These are phyloP conservation scores for Temnopleurus reevesii DNA, from an alignment of 53 echinoderm and acorn worm genomes.

Conservation along the genomic window DNA sequence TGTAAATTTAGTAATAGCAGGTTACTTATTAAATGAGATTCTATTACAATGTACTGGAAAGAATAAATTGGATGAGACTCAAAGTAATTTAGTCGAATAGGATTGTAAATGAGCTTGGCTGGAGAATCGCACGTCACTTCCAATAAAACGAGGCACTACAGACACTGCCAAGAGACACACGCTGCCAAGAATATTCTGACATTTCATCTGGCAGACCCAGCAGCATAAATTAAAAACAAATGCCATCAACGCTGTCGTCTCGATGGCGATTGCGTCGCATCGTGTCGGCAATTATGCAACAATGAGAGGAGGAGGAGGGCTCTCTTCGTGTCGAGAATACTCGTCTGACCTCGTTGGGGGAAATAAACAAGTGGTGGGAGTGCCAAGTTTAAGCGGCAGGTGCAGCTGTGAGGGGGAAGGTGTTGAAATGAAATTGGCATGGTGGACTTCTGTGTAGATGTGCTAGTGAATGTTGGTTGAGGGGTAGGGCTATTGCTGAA, in stretches of 20 bases:
- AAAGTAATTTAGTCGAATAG: not conserved
- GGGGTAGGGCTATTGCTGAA: not conserved
- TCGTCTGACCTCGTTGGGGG: not conserved
- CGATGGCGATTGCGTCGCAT: not conserved
- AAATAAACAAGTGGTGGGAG: slow-evolving; percentile 27
- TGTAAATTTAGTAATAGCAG: no score
- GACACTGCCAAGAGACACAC: not conserved
- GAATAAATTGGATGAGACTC: no score
- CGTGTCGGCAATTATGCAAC: not conserved
- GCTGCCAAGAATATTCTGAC: slow-evolving; percentile 23
- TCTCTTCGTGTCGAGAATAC: not conserved
- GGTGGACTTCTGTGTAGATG: not conserved
- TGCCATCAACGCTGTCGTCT: not conserved
- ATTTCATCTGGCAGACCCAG: not conserved
- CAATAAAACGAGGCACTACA: not conserved
- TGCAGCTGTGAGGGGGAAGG: slow-evolving; percentile 28
- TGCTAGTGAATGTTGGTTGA: no score
- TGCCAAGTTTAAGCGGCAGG: slow-evolving; percentile 31
- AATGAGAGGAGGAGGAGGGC: not conserved
- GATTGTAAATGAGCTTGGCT: not conserved
- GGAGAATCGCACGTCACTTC: not conserved
- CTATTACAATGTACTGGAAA: no score
- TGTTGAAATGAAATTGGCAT: slow-evolving; percentile 46
- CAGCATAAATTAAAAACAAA: not conserved
- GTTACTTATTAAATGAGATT: no score